These are phyloP conservation scores for Corythornis madagascariensis DNA, from an alignment of 2,113 vertebrate species.

Conservation along the genomic window DNA sequence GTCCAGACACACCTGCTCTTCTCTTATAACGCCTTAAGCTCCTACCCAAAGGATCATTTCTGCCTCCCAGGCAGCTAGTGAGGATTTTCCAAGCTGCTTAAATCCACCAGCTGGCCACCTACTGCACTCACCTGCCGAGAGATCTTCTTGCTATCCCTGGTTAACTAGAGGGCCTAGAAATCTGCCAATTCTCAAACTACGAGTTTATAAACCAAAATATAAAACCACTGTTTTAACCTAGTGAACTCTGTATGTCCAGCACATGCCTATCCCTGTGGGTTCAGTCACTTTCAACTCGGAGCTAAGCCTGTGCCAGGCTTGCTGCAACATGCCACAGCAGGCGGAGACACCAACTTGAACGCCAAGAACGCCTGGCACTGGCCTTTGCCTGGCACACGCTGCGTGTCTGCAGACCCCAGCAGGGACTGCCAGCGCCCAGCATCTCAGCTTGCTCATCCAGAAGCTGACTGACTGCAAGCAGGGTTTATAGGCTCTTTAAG, in stretches of 20 bases:
- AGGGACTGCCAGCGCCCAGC: fast-evolving
- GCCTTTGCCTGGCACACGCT: neutral
- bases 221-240: neutral
- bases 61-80: neutral
- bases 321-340: neutral
- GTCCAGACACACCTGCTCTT: neutral
- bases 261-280: neutral
- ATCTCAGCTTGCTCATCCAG: neutral
- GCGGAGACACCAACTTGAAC: neutral
- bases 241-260: neutral
- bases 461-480: neutral
- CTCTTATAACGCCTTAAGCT: neutral
- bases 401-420: neutral
- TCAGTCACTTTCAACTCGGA: neutral
- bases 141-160: neutral
- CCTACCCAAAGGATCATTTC: neutral
- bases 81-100: neutral
- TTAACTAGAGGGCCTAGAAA: neutral
- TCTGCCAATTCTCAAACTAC: neutral
- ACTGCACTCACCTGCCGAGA: neutral
- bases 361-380: neutral
- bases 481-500: neutral
- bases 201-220: neutral
- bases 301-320: neutral
- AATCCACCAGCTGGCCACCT: neutral